phyloP scores from a whole-genome alignment of 2,888 invertebrate species.

The Sceliomorpha sp. region DNA sequence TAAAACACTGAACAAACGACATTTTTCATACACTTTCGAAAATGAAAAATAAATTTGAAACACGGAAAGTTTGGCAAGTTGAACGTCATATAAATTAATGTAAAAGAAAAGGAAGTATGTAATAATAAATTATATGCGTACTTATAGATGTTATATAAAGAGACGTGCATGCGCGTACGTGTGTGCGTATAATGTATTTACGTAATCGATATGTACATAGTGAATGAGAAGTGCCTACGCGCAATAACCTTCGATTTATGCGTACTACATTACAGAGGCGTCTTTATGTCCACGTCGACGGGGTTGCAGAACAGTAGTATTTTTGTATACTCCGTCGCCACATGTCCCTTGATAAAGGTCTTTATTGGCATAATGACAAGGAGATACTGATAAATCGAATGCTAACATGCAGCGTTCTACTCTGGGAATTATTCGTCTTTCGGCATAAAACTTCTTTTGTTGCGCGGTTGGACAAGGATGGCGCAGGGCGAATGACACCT shows the following conservation, averaged over 20 bases:
- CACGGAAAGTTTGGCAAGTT: no score
- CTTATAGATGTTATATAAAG: no score
- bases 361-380: slow-evolving; percentile 58
- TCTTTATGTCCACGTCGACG: slow-evolving; percentile 62
- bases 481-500: slow-evolving; percentile 33
- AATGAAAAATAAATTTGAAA: no score
- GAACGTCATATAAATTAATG: no score
- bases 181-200: slow-evolving; percentile 32
- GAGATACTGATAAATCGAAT: slow-evolving; percentile 55
- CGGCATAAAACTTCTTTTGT: slow-evolving; percentile 50
- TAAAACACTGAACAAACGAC: no score
- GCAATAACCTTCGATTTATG: slow-evolving; percentile 58
- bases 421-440: slow-evolving; percentile 45
- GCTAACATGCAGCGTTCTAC: slow-evolving; percentile 45
- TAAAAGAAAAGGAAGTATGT: no score
- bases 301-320: slow-evolving; percentile 75
- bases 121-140: no score
- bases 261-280: slow-evolving; percentile 62
- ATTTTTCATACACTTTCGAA: no score
- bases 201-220: slow-evolving; percentile 37
- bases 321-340: slow-evolving; percentile 69
- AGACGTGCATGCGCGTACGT: no score
- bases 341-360: slow-evolving; percentile 69
- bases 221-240: slow-evolving; percentile 53
- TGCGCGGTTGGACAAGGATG: slow-evolving; percentile 19